These are phyloP conservation scores for Apamea sordens DNA, from an alignment of 2,888 invertebrate genomes.

Conservation along the genomic window DNA sequence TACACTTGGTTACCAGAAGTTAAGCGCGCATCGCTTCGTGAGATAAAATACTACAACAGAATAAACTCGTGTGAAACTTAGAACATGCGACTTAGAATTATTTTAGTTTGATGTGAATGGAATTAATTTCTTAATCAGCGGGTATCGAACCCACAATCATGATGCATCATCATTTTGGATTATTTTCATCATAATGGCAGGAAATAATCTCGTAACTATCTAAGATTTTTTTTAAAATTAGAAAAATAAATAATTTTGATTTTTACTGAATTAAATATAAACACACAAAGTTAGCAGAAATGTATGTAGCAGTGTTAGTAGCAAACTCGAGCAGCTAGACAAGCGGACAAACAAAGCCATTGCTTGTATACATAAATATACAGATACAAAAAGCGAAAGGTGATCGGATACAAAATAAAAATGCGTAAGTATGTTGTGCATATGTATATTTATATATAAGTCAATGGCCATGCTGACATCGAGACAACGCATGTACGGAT, in stretches of 20 bases:
- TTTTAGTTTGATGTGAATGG: background rate
- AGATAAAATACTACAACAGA: background rate
- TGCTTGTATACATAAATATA: conserved; percentile 84
- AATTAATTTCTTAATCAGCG: background rate
- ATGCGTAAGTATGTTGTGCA: conserved; percentile 75
- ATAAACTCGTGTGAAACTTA: background rate
- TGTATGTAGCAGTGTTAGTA: conserved; percentile 25
- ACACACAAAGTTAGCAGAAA: conserved; percentile 1
- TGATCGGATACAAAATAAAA: conserved; percentile 79
- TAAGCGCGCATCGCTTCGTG: too few relatives aligned
- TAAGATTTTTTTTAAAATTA: background rate
- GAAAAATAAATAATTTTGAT: background rate
- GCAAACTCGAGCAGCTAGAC: conserved; percentile 28
- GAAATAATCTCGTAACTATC: too few relatives aligned
- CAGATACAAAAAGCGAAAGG: conserved; percentile 69
- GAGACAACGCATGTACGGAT: conserved; percentile 35
- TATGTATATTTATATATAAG: conserved; percentile 86
- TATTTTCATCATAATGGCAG: background rate
- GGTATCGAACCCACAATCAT: conserved; percentile 2
- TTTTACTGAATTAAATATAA: background rate
- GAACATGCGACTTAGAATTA: background rate
- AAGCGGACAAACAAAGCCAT: conserved; percentile 79
- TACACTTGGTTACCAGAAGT: too few relatives aligned
- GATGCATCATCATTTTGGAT: too few relatives aligned
- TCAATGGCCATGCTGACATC: conserved; percentile 85